Percentiles rank a stretch among this genome's conserved stretches.
Conservation (phyloP, 2,797 vertebrate genomes). For the Columba guinea region DNA sequence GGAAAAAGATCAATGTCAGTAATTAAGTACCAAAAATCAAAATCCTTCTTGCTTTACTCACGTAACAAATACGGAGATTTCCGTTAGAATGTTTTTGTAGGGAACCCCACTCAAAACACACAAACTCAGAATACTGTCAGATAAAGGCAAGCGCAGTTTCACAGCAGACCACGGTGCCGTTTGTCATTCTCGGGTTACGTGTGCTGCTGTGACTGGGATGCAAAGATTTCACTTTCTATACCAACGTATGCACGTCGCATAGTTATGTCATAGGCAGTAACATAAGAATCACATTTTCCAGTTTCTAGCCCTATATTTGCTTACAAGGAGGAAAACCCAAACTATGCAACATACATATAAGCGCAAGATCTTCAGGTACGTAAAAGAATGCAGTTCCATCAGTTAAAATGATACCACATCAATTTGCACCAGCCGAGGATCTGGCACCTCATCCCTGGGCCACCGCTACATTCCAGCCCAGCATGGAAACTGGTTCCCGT, state of each 20-base stretch:
- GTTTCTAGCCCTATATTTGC: background rate
- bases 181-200: background rate
- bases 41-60: slow-evolving; percentile 12
- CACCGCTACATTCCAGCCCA: background rate
- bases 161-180: background rate
- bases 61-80: slow-evolving; percentile 17
- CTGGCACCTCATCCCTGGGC: background rate
- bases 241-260: slow-evolving; percentile 1
- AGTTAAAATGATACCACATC: background rate
- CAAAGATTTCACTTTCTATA: background rate
- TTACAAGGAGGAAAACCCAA: background rate
- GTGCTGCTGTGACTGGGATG: background rate
- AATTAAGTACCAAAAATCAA: slow-evolving; percentile 34
- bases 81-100: background rate
- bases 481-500: background rate
- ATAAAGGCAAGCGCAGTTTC: background rate
- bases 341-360: background rate
- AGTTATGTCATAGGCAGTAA: slow-evolving; percentile 11
- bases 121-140: slow-evolving; percentile 26
- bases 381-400: background rate
- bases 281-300: background rate
- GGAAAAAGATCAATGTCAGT: slow-evolving; percentile 58
- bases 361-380: slow-evolving; percentile 20
- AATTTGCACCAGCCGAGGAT: slow-evolving; percentile 14
- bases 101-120: background rate